Evolutionary conservation across 2,797 vertebrate genomes (phyloP).

Genomic region (Mormyrops boulengeri): DNA sequence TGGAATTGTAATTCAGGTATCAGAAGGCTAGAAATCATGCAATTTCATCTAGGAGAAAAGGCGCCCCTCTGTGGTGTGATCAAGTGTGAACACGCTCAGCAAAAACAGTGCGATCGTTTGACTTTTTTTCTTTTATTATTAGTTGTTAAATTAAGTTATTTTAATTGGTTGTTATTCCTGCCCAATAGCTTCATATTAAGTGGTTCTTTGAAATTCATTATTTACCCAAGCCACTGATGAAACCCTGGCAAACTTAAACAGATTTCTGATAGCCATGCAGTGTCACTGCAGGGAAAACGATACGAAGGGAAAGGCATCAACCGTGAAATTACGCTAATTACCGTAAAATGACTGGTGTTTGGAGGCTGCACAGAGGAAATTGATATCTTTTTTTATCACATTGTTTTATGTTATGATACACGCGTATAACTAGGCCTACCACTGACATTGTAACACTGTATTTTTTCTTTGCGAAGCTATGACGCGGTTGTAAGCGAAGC

Average conservation of each 20-base stretch:
- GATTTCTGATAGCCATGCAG: background rate
- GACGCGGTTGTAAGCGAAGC: background rate
- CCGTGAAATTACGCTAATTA: background rate
- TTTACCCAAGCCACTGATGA: background rate
- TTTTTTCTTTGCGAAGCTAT: background rate
- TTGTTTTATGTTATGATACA: background rate
- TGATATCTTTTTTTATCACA: background rate
- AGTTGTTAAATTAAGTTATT: background rate
- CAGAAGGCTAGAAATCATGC: background rate
- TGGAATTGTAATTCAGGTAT: background rate
- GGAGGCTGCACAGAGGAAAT: background rate
- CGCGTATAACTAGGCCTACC: background rate
- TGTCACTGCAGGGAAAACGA: background rate
- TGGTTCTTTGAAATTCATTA: background rate
- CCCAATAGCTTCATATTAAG: background rate
- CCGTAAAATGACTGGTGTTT: background rate
- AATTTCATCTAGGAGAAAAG: background rate
- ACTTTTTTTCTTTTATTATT: background rate
- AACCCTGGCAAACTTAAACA: background rate
- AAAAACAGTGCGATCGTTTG: background rate
- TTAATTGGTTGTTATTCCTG: background rate
- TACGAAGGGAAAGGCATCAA: background rate
- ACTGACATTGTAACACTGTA: background rate
- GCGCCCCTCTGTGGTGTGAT: background rate
- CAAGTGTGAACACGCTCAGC: background rate